phyloP scores from a whole-genome alignment of 2,797 vertebrate genomes.

The Sebastes jordani region DNA sequence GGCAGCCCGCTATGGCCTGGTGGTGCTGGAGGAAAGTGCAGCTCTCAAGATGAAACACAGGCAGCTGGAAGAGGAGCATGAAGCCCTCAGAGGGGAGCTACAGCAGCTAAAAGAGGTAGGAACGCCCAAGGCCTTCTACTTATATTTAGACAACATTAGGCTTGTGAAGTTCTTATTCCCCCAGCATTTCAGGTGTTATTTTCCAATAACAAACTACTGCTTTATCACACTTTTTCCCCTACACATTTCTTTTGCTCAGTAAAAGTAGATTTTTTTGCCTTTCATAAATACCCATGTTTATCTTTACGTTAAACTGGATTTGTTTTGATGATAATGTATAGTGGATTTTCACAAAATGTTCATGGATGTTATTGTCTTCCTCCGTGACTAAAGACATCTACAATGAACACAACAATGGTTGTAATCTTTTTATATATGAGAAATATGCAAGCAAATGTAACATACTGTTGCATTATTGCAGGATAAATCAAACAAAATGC shows the following conservation, averaged over 20 bases:
- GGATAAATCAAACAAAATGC: neutral
- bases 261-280: neutral
- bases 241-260: neutral
- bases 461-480: neutral
- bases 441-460: neutral
- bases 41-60: conserved; percentile 81
- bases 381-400: neutral
- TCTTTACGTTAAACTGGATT: neutral
- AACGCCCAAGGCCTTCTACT: neutral
- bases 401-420: neutral
- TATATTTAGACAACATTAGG: neutral
- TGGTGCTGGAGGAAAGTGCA: conserved; percentile 87
- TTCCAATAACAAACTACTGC: neutral
- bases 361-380: neutral
- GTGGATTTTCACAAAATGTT: neutral
- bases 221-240: neutral
- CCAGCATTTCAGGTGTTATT: neutral
- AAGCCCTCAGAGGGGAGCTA: conserved; percentile 81
- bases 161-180: neutral
- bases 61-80: conserved; percentile 87
- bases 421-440: neutral
- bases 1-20: conserved; percentile 88
- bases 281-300: neutral
- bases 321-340: neutral
- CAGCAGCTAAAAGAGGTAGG: conserved; percentile 86